Percentiles rank a stretch among this genome's conserved stretches.
phyloP scores from a whole-genome alignment of 2,888 invertebrate genomes.

The Exephanes ischioxanthus region DNA sequence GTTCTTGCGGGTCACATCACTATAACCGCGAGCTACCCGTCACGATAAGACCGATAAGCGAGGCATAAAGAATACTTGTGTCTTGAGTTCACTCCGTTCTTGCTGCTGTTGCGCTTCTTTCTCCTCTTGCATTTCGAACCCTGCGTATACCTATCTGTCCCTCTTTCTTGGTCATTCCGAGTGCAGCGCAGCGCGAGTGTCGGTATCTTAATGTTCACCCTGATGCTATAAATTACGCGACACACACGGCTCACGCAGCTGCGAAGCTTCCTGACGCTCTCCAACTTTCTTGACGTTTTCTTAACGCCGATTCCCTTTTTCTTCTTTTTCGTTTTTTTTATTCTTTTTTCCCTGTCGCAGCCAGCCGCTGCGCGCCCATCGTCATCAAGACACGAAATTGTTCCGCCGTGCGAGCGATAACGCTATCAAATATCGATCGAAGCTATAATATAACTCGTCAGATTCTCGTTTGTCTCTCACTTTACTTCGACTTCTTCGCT shows the following conservation, averaged over 20 bases:
- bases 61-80: slow-evolving; percentile 81
- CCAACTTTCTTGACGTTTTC: slow-evolving; percentile 61
- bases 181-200: slow-evolving; percentile 71
- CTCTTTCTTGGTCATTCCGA: slow-evolving; percentile 55
- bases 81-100: slow-evolving; percentile 72
- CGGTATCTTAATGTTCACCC: slow-evolving; percentile 81
- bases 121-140: slow-evolving; percentile 63
- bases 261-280: slow-evolving; percentile 75
- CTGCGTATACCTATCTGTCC: slow-evolving; percentile 45
- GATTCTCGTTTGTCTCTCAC: slow-evolving; percentile 20
- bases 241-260: slow-evolving; percentile 78
- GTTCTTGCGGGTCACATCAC: slow-evolving; percentile 77
- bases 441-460: slow-evolving; percentile 40
- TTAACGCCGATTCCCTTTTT: slow-evolving; percentile 54
- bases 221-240: slow-evolving; percentile 82
- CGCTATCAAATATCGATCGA: slow-evolving; percentile 52
- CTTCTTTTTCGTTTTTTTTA: slow-evolving; percentile 22
- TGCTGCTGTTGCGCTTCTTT: slow-evolving; percentile 56
- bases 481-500: neutral
- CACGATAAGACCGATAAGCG: slow-evolving; percentile 81
- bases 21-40: slow-evolving; percentile 69
- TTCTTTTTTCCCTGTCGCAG: slow-evolving; percentile 23
- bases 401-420: slow-evolving; percentile 49
- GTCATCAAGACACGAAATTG: slow-evolving; percentile 48
- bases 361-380: slow-evolving; percentile 40